Percentiles rank a stretch among this genome's conserved stretches.
Conservation (phyloP, 2,113 vertebrate species). For the Pardalotus punctatus region DNA sequence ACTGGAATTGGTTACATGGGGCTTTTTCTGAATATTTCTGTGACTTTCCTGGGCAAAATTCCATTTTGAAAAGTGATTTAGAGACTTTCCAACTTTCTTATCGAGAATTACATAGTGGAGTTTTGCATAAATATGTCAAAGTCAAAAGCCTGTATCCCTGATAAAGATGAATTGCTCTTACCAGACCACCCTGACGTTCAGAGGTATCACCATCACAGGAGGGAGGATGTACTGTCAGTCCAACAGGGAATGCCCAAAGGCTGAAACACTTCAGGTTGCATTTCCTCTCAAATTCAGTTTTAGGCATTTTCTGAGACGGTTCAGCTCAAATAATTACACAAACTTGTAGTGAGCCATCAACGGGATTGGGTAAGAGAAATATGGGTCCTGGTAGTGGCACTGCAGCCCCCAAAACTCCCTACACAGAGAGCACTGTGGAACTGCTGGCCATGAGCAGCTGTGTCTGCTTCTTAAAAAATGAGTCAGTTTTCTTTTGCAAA, state of each 20-base stretch:
- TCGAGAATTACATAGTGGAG: not conserved
- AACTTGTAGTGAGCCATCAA: not conserved
- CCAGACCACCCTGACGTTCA: not conserved
- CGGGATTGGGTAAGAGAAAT: not conserved
- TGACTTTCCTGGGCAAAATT: not conserved
- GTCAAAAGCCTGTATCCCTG: not conserved
- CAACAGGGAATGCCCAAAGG: not conserved
- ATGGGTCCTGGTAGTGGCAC: accelerated
- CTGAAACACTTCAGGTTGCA: not conserved
- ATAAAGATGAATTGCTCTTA: not conserved
- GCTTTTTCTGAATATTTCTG: not conserved
- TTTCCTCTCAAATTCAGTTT: not conserved
- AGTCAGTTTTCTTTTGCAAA: not conserved
- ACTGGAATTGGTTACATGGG: not conserved
- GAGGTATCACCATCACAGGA: not conserved
- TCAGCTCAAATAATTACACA: not conserved
- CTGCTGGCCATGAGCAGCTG: not conserved
- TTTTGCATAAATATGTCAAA: not conserved
- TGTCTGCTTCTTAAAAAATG: not conserved
- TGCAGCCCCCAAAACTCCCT: not conserved
- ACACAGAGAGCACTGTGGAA: accelerated
- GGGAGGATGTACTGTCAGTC: not conserved
- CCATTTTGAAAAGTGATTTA: not conserved
- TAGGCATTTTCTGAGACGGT: not conserved
- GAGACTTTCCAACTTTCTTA: not conserved